Evolutionary conservation across 2,113 vertebrate species (phyloP).

Genomic region (Zonotrichia leucophrys): DNA sequence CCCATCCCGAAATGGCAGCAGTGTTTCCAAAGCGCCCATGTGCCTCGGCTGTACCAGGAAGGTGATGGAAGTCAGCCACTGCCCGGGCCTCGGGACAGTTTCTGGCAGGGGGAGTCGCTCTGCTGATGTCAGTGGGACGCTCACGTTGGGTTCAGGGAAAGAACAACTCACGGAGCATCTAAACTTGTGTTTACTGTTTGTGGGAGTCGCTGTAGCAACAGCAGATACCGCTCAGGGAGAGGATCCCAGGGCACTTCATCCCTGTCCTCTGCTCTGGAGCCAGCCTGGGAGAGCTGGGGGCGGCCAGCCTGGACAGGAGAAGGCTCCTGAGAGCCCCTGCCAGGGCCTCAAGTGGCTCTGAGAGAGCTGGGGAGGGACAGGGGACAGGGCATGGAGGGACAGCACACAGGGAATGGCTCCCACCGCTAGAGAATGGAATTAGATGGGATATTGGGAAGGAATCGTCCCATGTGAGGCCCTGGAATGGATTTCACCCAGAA

Average conservation of each 20-base stretch:
- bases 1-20: neutral
- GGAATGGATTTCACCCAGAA: neutral
- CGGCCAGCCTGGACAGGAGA: neutral
- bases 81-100: neutral
- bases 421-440: neutral
- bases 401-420: neutral
- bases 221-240: neutral
- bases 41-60: neutral
- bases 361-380: neutral
- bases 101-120: neutral
- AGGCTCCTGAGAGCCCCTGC: neutral
- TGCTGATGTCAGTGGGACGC: neutral
- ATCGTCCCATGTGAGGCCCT: fast-evolving
- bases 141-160: neutral
- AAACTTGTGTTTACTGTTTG: neutral
- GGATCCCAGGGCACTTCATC: neutral
- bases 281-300: neutral
- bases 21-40: neutral
- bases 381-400: no score
- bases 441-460: neutral
- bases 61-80: neutral
- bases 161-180: neutral
- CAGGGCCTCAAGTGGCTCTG: fast-evolving
- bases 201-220: neutral
- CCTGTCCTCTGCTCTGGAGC: neutral